A percentile compares a stretch with the other conserved stretches of the same genome.
Evolutionary conservation across 2,113 vertebrate species (phyloP).

Genomic region (Meriones unguiculatus): DNA sequence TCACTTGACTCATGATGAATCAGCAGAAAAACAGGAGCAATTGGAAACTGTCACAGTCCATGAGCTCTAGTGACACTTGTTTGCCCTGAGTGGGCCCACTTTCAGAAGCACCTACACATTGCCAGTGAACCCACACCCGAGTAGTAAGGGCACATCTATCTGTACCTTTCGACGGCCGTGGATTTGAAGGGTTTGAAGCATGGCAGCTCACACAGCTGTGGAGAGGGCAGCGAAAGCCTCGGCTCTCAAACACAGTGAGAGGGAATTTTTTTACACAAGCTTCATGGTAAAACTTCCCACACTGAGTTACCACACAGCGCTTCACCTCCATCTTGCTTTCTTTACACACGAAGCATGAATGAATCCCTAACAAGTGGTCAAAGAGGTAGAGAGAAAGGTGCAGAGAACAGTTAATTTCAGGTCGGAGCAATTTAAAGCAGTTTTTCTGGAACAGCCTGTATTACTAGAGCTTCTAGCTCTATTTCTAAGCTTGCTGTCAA

Average conservation of each 20-base stretch:
- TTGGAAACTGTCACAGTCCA: rapidly evolving
- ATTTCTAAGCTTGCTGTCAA: background rate
- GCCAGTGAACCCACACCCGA: background rate
- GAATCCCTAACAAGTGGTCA: slow-evolving; percentile 88
- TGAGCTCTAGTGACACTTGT: background rate
- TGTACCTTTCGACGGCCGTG: slow-evolving; percentile 93
- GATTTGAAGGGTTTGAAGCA: slow-evolving; percentile 90
- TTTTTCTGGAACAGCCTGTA: background rate
- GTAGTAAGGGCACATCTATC: background rate
- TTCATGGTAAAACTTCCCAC: slow-evolving; percentile 98
- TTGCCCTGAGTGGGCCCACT: background rate
- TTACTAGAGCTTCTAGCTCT: background rate
- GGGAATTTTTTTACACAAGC: slow-evolving; percentile 92
- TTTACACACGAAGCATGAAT: slow-evolving; percentile 96
- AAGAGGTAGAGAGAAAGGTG: background rate
- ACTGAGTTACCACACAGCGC: slow-evolving; percentile 94
- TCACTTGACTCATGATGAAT: rapidly evolving
- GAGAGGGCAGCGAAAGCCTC: slow-evolving; percentile 96
- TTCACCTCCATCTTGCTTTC: slow-evolving; percentile 90
- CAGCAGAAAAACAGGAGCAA: rapidly evolving
- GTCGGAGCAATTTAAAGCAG: background rate
- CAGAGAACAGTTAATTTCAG: background rate
- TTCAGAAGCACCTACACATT: rapidly evolving
- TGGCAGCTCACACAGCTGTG: slow-evolving; percentile 96
- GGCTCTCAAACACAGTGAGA: slow-evolving; percentile 94